Conservation (phyloP, 1,140 invertebrate species). For the Berghia stephanieae region DNA sequence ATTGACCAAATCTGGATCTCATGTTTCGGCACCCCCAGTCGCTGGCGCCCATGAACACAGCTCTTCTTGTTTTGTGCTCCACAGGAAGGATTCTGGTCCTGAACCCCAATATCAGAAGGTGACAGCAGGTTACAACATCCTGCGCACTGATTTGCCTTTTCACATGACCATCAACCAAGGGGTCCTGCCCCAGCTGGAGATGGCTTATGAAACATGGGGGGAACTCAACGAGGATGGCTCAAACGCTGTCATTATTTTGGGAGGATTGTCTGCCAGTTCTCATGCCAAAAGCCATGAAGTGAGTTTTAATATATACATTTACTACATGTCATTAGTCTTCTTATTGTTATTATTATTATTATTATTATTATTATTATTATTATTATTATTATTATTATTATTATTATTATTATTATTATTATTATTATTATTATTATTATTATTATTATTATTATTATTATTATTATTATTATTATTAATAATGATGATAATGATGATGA, state of each 20-base stretch:
- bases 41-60: no score
- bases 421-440: no score
- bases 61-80: no score
- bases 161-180: constrained; percentile 55
- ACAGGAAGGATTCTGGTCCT: constrained; percentile 47
- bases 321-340: neutral
- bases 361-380: neutral
- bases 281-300: constrained; percentile 65
- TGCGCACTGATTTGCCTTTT: constrained; percentile 53
- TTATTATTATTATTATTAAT: no score
- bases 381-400: neutral
- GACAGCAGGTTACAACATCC: constrained; percentile 57
- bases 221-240: constrained; percentile 59
- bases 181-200: constrained; percentile 56
- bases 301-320: constrained; percentile 9
- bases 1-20: no score
- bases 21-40: no score
- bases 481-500: no score
- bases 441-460: no score
- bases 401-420: neutral
- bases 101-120: constrained; percentile 65
- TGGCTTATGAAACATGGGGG: constrained; percentile 68
- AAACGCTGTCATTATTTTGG: constrained; percentile 65
- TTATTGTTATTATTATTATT: neutral
- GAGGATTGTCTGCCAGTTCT: constrained; percentile 65